Conservation (phyloP, 2,797 vertebrate genomes). For the Scarus forsteni region DNA sequence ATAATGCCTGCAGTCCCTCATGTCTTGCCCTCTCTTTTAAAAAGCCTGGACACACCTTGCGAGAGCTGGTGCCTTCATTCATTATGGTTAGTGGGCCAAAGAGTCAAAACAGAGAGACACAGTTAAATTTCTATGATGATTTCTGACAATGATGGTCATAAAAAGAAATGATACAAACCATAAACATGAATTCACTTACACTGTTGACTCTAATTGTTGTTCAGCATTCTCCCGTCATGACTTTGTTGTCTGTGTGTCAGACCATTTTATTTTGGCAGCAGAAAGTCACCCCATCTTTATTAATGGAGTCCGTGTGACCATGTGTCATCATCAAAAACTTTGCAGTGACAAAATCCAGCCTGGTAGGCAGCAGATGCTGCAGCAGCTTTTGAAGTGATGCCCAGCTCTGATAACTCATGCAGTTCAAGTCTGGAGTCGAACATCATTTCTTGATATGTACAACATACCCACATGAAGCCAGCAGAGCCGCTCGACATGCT, state of each 20-base stretch:
- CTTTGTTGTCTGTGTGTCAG: not conserved
- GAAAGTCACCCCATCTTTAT: constrained; percentile 30
- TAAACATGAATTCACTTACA: not conserved
- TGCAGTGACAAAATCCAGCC: constrained; percentile 48
- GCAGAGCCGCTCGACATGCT: constrained; percentile 31
- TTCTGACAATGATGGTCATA: not conserved
- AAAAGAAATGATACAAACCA: not conserved
- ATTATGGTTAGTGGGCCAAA: not conserved
- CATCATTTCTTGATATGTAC: constrained; percentile 54
- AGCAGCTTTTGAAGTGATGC: constrained; percentile 63
- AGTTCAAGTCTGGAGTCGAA: constrained; percentile 49
- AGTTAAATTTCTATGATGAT: not conserved
- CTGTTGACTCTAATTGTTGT: not conserved
- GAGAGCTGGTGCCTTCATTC: not conserved
- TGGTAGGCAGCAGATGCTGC: constrained; percentile 45
- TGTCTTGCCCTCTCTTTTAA: not conserved
- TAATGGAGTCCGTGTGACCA: constrained; percentile 38
- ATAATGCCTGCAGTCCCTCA: too few species aligned
- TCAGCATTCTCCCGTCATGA: not conserved
- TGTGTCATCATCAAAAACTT: constrained; percentile 47
- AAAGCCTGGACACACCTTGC: not conserved
- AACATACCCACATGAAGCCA: constrained; percentile 37
- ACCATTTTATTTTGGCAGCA: constrained; percentile 1
- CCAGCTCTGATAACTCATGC: constrained; percentile 53
- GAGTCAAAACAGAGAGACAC: not conserved